A percentile compares a stretch with the other conserved stretches of the same genome.
phyloP scores from a whole-genome alignment of 2,888 invertebrate genomes.

The Brenthis ino region DNA sequence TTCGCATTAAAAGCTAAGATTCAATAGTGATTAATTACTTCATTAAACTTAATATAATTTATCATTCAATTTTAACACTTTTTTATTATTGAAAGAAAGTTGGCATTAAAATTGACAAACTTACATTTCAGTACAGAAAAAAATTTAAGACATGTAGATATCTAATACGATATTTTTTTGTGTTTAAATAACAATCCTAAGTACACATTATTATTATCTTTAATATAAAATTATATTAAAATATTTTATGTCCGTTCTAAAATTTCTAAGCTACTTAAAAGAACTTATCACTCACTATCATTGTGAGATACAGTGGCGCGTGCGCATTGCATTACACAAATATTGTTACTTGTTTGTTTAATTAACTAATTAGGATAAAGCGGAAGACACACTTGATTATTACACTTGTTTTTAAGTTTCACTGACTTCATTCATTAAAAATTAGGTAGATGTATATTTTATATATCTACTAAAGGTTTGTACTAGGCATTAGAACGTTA shows the following conservation, averaged over 20 bases:
- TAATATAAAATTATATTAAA: not conserved
- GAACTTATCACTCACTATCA: conserved; percentile 51
- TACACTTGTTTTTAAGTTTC: not conserved
- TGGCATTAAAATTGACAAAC: too few relatives aligned
- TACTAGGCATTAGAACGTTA: too few relatives aligned
- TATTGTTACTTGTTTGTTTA: conserved; percentile 46
- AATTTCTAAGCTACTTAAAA: conserved; percentile 37
- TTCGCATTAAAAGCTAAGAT: conserved; percentile 27
- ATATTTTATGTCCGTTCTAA: conserved; percentile 36
- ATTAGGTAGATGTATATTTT: not conserved
- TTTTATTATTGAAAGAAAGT: not conserved
- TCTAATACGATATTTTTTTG: too few relatives aligned
- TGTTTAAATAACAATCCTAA: too few relatives aligned
- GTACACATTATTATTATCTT: not conserved
- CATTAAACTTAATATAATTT: conserved; percentile 16
- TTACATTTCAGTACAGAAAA: not conserved
- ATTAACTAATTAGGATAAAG: conserved; percentile 36
- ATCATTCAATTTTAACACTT: conserved; percentile 18
- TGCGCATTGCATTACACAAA: conserved; percentile 68
- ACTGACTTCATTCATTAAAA: not conserved
- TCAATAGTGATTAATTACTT: conserved; percentile 34
- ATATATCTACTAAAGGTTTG: too few relatives aligned
- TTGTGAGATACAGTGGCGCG: conserved; percentile 59
- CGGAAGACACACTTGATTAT: conserved; percentile 3
- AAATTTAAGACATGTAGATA: not conserved